These are phyloP conservation scores for Dufourea novaeangliae DNA, from an alignment of 1,140 invertebrate genomes.

Conservation along the genomic window DNA sequence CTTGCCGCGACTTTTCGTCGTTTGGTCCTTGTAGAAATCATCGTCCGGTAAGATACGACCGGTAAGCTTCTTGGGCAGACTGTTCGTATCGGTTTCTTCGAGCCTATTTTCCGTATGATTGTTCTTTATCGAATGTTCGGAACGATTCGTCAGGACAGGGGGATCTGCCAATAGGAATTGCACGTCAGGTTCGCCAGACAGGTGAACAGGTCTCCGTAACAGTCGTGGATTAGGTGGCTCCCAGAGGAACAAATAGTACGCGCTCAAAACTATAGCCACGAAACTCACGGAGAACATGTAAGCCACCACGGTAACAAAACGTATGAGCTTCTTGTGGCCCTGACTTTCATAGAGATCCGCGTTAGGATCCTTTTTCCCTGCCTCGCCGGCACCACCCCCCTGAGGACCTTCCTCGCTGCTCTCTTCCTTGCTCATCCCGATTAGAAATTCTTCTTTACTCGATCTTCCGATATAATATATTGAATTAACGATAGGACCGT, in stretches of 20 bases:
- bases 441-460: background rate
- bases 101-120: background rate
- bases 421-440: constrained; percentile 64
- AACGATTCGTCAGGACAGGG: background rate
- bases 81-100: background rate
- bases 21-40: too few species aligned
- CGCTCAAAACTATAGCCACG: constrained; percentile 89
- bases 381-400: constrained; percentile 27
- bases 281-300: constrained; percentile 91
- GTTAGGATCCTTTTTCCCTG: constrained; percentile 65
- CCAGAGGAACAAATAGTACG: constrained; percentile 94
- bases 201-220: constrained; percentile 45
- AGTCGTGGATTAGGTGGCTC: constrained; percentile 83
- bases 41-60: background rate
- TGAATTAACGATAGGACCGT: too few species aligned
- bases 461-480: background rate
- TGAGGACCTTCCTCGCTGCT: constrained; percentile 6
- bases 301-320: constrained; percentile 89
- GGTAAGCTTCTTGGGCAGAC: constrained; percentile 2
- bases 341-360: constrained; percentile 75
- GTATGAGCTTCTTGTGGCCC: constrained; percentile 83
- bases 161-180: constrained; percentile 44
- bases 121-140: background rate
- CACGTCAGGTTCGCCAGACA: constrained; percentile 49
- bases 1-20: background rate